These are phyloP conservation scores for Marisa cornuarietis DNA, from an alignment of 1,140 invertebrate species.

Conservation along the genomic window DNA sequence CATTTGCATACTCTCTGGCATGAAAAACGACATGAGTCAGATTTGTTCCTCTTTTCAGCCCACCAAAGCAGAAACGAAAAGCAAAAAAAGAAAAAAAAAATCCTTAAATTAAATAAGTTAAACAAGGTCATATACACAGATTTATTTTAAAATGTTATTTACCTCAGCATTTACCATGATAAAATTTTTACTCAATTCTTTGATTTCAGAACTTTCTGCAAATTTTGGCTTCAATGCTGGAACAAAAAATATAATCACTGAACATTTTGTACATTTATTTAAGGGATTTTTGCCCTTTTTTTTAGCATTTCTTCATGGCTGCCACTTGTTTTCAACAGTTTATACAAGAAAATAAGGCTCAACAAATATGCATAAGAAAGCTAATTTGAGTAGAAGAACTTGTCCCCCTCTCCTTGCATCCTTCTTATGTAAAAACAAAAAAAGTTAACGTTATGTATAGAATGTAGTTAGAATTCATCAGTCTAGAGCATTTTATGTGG, in stretches of 20 bases:
- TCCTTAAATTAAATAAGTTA: background rate
- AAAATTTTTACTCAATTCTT: constrained; percentile 70
- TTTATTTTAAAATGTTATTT: constrained; percentile 27
- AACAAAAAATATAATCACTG: constrained; percentile 7
- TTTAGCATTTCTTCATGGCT: too few species aligned
- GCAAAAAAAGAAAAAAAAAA: background rate
- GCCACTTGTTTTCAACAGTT: background rate
- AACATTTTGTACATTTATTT: too few species aligned
- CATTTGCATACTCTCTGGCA: too few species aligned
- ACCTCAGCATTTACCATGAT: constrained; percentile 71
- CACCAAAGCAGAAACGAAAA: background rate
- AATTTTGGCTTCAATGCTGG: constrained; percentile 71
- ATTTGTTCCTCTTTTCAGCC: too few species aligned
- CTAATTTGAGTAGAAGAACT: background rate
- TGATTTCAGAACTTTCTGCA: constrained; percentile 69
- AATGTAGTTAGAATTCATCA: background rate
- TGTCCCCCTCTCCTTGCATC: background rate
- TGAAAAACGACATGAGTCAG: too few species aligned
- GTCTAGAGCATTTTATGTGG: background rate
- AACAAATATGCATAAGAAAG: background rate
- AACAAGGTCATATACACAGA: background rate
- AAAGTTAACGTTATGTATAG: background rate
- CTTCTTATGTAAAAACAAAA: background rate
- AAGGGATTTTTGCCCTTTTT: too few species aligned
- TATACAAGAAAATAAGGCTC: background rate